Conservation (phyloP, 2,113 vertebrate genomes). For the Hemichromis elongatus region DNA sequence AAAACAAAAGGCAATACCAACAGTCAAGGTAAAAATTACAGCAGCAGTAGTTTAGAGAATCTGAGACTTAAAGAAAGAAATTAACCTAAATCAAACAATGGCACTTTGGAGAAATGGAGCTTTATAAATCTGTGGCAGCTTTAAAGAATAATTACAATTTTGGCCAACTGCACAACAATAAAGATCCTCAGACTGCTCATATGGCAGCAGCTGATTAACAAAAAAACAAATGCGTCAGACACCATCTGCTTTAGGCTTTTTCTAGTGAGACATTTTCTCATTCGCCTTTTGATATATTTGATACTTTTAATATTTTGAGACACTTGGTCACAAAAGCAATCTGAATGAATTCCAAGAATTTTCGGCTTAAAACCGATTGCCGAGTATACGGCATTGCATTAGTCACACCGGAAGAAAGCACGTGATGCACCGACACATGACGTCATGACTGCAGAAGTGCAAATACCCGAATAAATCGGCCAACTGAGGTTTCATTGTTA, state of each 20-base stretch:
- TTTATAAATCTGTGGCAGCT: neutral
- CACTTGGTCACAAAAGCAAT: neutral
- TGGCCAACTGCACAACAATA: neutral
- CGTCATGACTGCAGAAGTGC: constrained; percentile 36
- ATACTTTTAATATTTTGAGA: neutral
- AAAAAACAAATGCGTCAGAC: neutral
- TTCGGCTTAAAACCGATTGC: neutral
- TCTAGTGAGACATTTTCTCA: neutral
- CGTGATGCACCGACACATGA: constrained; percentile 21
- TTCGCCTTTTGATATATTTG: neutral
- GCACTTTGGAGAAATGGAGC: neutral
- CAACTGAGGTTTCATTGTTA: constrained; percentile 53
- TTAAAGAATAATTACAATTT: neutral
- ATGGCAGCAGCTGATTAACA: neutral
- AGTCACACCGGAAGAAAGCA: constrained; percentile 20
- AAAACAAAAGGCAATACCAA: neutral
- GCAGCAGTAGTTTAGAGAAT: neutral
- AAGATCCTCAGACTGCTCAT: neutral
- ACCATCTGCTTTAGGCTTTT: neutral
- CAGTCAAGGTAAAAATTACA: neutral
- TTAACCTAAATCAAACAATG: neutral
- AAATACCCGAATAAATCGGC: constrained; percentile 14
- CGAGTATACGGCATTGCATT: neutral
- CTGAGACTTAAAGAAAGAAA: neutral
- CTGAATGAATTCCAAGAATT: neutral